These are phyloP conservation scores for Clarias laeviceps DNA, from an alignment of 2,797 vertebrate genomes.

Conservation along the genomic window DNA sequence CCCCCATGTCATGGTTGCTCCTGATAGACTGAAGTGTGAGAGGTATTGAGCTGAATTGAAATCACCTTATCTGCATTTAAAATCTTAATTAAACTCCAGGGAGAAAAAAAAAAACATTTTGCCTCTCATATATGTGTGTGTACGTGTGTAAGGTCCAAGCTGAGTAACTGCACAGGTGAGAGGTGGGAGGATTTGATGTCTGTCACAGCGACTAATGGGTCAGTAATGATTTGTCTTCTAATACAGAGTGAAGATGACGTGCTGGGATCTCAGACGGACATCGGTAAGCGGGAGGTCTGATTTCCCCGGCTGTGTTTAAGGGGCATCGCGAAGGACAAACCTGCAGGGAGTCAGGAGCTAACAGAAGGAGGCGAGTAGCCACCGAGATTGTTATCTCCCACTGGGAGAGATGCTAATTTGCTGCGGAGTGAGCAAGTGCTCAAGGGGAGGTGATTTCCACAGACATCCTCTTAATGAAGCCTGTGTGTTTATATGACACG, in stretches of 20 bases:
- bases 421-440: conserved; percentile 11
- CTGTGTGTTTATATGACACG: neutral
- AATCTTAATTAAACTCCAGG: conserved; percentile 20
- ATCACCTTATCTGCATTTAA: conserved; percentile 9
- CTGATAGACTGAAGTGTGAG: neutral
- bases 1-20: neutral
- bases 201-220: neutral
- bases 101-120: no score
- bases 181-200: neutral
- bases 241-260: neutral
- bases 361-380: neutral
- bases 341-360: conserved; percentile 2
- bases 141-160: neutral
- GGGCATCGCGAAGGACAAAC: conserved; percentile 7
- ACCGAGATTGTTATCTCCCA: neutral
- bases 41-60: conserved; percentile 9
- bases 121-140: neutral
- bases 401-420: conserved; percentile 26
- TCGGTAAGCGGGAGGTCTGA: neutral
- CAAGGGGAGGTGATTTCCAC: conserved; percentile 18
- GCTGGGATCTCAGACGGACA: neutral
- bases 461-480: neutral
- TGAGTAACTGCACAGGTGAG: neutral
- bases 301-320: neutral
- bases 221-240: neutral